Conservation (phyloP, 1,140 invertebrate genomes). For the Spodoptera frugiperda region DNA sequence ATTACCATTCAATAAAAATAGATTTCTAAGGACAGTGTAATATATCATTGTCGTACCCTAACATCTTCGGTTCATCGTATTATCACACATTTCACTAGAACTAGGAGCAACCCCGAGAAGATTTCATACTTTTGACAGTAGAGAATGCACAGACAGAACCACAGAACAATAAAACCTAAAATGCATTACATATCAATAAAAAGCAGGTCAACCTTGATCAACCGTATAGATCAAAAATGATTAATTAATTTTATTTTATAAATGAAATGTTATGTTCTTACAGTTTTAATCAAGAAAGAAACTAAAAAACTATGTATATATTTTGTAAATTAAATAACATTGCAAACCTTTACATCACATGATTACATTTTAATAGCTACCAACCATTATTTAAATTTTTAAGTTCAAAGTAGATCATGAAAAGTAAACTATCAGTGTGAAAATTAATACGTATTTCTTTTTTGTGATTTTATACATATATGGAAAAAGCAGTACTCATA, state of each 20-base stretch:
- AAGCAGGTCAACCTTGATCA: conserved; percentile 15
- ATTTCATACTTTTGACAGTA: conserved; percentile 51
- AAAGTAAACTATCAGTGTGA: too few relatives aligned
- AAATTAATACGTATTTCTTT: too few relatives aligned
- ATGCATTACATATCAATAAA: neutral
- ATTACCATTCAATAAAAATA: conserved; percentile 48
- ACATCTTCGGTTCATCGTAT: conserved; percentile 52
- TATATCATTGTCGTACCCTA: conserved; percentile 52
- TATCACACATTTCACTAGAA: conserved; percentile 56
- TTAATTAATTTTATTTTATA: too few relatives aligned
- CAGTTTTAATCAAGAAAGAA: too few relatives aligned
- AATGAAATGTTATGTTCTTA: too few relatives aligned
- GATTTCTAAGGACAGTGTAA: neutral
- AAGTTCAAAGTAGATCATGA: too few relatives aligned
- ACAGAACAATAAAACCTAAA: neutral
- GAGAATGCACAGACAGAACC: conserved; percentile 8
- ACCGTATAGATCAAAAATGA: neutral
- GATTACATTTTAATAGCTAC: neutral
- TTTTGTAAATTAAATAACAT: too few relatives aligned
- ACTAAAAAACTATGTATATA: too few relatives aligned
- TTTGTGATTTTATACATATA: too few relatives aligned
- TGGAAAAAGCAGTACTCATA: too few relatives aligned
- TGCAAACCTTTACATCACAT: neutral
- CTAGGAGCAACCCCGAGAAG: conserved; percentile 55
- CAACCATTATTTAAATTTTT: neutral